phyloP scores from a whole-genome alignment of 1,140 invertebrate genomes.

The Lepidurus couesii region DNA sequence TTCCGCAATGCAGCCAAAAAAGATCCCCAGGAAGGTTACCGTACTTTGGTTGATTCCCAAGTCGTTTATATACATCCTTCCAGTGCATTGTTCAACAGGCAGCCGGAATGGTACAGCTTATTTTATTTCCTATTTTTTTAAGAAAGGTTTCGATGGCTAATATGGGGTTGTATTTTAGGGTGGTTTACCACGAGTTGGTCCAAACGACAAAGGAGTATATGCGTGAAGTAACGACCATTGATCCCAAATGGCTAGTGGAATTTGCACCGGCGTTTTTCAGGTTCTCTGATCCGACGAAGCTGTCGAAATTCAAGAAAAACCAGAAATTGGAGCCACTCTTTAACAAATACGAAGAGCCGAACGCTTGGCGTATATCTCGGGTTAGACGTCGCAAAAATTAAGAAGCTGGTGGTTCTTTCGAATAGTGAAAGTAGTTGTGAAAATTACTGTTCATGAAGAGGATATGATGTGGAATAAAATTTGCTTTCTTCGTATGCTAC shows the following conservation, averaged over 20 bases:
- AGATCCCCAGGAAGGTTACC: slow-evolving; percentile 97
- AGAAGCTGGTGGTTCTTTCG: slow-evolving; percentile 36
- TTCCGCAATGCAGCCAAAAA: slow-evolving; percentile 98
- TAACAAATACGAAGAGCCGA: slow-evolving; percentile 99
- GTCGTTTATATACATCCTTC: slow-evolving; percentile 99
- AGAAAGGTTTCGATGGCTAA: slow-evolving; percentile 21
- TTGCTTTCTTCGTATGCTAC: too few species aligned
- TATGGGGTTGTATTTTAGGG: slow-evolving; percentile 55
- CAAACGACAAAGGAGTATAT: slow-evolving; percentile 99
- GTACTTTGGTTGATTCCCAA: slow-evolving; percentile 95
- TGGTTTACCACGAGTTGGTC: slow-evolving; percentile 97
- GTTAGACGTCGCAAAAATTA: slow-evolving; percentile 84
- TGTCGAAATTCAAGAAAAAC: slow-evolving; percentile 99
- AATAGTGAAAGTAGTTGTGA: neutral
- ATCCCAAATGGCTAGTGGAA: slow-evolving; percentile 99
- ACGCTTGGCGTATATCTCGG: slow-evolving; percentile 97
- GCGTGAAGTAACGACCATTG: slow-evolving; percentile 97
- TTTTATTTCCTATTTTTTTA: slow-evolving; percentile 30
- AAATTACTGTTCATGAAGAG: neutral
- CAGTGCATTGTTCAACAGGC: slow-evolving; percentile 92
- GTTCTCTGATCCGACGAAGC: slow-evolving; percentile 97
- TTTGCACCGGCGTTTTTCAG: slow-evolving; percentile 99
- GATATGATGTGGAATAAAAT: too few species aligned
- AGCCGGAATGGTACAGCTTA: slow-evolving; percentile 85
- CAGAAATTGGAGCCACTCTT: slow-evolving; percentile 95